Conservation (phyloP, 2,888 invertebrate genomes). For the Nymphalis urticae region DNA sequence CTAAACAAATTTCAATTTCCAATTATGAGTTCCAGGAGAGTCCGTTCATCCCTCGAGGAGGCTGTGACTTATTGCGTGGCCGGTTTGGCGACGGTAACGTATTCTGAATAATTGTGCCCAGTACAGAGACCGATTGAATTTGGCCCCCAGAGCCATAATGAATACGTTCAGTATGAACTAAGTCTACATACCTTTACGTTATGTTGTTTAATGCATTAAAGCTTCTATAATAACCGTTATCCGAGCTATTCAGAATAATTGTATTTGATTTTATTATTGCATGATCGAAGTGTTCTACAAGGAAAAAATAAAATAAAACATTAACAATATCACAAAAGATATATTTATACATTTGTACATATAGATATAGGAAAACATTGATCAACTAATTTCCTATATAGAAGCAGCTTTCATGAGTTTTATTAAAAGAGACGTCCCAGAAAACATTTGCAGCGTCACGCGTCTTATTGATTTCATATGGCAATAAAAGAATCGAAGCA, state of each 20-base stretch:
- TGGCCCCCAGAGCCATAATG: conserved; percentile 56
- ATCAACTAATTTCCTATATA: conserved; percentile 17
- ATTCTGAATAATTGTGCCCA: conserved; percentile 73
- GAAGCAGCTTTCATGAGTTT: conserved; percentile 49
- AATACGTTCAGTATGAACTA: conserved; percentile 51
- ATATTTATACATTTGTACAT: neutral
- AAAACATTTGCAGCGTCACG: conserved; percentile 56
- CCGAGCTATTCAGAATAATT: too few relatives aligned
- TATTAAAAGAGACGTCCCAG: conserved; percentile 47
- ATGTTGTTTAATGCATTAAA: conserved; percentile 6
- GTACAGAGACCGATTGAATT: conserved; percentile 59
- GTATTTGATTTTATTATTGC: too few relatives aligned
- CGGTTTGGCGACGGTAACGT: conserved; percentile 65
- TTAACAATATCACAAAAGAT: neutral
- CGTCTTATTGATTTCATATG: conserved; percentile 71
- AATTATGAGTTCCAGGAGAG: conserved; percentile 68
- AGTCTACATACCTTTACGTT: conserved; percentile 20
- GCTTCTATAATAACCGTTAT: too few relatives aligned
- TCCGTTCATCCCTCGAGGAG: conserved; percentile 62
- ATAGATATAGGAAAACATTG: conserved; percentile 16
- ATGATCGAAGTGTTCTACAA: too few relatives aligned
- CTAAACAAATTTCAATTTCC: conserved; percentile 82
- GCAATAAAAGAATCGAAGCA: conserved; percentile 76
- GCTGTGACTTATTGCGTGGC: conserved; percentile 71
- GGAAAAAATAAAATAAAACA: too few relatives aligned